Evolutionary conservation across 1,140 invertebrate species (phyloP).

Genomic region (Sitophilus oryzae): DNA sequence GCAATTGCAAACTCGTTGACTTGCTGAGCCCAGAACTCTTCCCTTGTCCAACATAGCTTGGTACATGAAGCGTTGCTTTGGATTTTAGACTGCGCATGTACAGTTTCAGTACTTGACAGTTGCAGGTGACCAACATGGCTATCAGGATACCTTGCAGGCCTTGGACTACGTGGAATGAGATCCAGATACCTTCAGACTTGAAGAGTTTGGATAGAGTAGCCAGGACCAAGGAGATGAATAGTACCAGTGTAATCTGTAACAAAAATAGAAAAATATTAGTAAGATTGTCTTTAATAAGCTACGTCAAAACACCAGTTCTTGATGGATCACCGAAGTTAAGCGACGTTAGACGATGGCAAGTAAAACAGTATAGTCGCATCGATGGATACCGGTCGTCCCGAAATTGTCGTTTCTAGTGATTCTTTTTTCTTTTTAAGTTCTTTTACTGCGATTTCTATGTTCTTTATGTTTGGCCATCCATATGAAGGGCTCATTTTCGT

Average conservation of each 20-base stretch:
- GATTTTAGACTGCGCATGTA: slow-evolving; percentile 39
- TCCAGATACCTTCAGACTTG: slow-evolving; percentile 42
- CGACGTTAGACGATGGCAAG: too few relatives aligned
- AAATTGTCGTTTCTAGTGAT: too few relatives aligned
- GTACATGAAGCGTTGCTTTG: slow-evolving; percentile 25
- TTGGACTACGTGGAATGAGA: slow-evolving; percentile 47
- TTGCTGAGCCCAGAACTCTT: slow-evolving; percentile 28
- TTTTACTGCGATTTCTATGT: too few relatives aligned
- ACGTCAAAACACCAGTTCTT: too few relatives aligned
- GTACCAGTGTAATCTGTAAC: slow-evolving; percentile 39
- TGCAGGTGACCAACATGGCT: slow-evolving; percentile 59
- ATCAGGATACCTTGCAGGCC: slow-evolving; percentile 55
- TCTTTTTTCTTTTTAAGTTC: too few relatives aligned
- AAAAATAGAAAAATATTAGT: too few relatives aligned
- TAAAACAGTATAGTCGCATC: too few relatives aligned
- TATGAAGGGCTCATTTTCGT: too few relatives aligned
- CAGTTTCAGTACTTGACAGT: slow-evolving; percentile 50
- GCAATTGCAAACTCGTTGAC: slow-evolving; percentile 41
- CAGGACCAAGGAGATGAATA: slow-evolving; percentile 35
- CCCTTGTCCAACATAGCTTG: slow-evolving; percentile 25
- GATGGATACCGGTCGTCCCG: too few relatives aligned
- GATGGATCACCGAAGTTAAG: too few relatives aligned
- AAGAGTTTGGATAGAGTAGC: slow-evolving; percentile 34
- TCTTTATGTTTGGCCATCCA: too few relatives aligned
- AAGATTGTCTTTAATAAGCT: too few relatives aligned